Conservation (phyloP, 2,888 invertebrate species). For the Leptura quadrifasciata region DNA sequence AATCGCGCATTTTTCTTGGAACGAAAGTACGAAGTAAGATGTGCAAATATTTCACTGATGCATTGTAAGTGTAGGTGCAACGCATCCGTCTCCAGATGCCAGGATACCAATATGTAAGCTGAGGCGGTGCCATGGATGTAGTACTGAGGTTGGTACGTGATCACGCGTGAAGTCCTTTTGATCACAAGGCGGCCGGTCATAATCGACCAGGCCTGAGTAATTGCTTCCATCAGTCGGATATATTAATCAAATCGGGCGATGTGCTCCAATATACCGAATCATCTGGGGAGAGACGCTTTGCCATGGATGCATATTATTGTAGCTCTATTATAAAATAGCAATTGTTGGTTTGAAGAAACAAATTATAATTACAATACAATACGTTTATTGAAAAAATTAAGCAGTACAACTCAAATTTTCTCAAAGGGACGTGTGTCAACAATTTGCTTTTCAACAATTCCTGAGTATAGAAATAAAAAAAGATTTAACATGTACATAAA, state of each 20-base stretch:
- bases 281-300: background rate
- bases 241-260: conserved; percentile 64
- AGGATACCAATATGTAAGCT: conserved; percentile 20
- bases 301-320: background rate
- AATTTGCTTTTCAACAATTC: too few species aligned
- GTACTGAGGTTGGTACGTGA: conserved; percentile 63
- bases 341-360: too few species aligned
- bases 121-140: conserved; percentile 33
- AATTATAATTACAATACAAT: too few species aligned
- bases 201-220: conserved; percentile 62
- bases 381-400: too few species aligned
- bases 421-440: too few species aligned
- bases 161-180: conserved; percentile 69
- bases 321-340: background rate
- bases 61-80: conserved; percentile 7
- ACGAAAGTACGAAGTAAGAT: conserved; percentile 10
- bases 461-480: too few species aligned
- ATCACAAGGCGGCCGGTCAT: conserved; percentile 68
- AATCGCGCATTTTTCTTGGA: conserved; percentile 20
- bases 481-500: too few species aligned
- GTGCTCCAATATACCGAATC: conserved; percentile 25
- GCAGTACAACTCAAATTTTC: too few species aligned
- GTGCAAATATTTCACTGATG: conserved; percentile 9
- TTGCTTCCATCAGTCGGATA: conserved; percentile 66
- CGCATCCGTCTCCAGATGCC: conserved; percentile 18